Evolutionary conservation across 2,888 invertebrate species (phyloP).

Genomic region (Coelinius sp.): DNA sequence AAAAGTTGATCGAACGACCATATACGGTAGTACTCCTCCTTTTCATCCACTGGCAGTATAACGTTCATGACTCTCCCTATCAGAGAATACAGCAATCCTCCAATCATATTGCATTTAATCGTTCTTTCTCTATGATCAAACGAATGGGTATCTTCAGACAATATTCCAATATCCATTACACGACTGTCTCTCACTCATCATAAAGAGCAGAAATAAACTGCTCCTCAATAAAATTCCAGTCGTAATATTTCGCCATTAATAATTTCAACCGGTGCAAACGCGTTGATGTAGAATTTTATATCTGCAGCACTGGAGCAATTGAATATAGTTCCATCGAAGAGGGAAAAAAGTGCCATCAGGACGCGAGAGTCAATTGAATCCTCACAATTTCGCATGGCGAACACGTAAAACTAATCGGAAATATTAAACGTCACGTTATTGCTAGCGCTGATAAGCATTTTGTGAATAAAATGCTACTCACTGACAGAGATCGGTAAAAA

Average conservation of each 20-base stretch:
- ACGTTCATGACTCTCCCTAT: too few relatives aligned
- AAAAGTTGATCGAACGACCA: too few relatives aligned
- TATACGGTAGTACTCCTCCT: too few relatives aligned
- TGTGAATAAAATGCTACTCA: background rate
- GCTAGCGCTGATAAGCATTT: background rate
- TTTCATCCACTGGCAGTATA: too few relatives aligned
- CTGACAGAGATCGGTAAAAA: too few relatives aligned
- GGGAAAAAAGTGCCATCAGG: background rate
- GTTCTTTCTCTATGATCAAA: background rate
- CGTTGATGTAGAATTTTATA: conserved; percentile 5
- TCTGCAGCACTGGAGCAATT: background rate
- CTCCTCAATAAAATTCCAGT: background rate
- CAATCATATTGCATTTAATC: background rate
- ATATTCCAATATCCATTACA: background rate
- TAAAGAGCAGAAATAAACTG: background rate
- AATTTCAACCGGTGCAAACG: conserved; percentile 5
- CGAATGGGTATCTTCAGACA: background rate
- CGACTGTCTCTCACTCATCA: background rate
- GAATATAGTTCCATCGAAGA: background rate
- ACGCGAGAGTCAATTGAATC: conserved; percentile 16
- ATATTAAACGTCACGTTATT: conserved; percentile 14
- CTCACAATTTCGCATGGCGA: background rate
- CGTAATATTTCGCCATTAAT: background rate
- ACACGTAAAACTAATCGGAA: conserved; percentile 17
- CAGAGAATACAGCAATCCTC: too few relatives aligned